Evolutionary conservation across 2,113 vertebrate genomes (phyloP), one percentile per base, ranked within the genome.

Genomic region (Platanista minor): DNA sequence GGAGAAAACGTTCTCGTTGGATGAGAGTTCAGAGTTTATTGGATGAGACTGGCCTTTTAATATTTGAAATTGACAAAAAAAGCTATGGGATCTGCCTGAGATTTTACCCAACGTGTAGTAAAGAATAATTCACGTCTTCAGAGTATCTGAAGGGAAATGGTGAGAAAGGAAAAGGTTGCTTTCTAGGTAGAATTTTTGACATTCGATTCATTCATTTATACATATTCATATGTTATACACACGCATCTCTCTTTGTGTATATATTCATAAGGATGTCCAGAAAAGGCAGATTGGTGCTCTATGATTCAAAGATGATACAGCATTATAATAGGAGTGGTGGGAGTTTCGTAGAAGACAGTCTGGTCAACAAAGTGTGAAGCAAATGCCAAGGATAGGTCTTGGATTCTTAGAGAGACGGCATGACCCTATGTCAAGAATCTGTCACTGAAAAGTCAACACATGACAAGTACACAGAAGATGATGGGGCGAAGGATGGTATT

Each of bases 161-260:
- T 52, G 39, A 84, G 14, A 67, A 72, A 84, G 14, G 52, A 57
- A 78, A 95, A 77, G 49, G 21, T 43, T 74, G 4, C 54, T 83
- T 54, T 96, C 81, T 90, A 54, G 13, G 46, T 94, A 74, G 74
- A 75, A 86, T 77, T 72, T 92, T 64, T 92, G 69, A 78, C 83
- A 17, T 43, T 85, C 18, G 85, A 13, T 52, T 83, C 43, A 59
- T 54, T 87, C 87, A 43, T 1, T 49, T 17, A 52, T 31, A 43
- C 54, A 43, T 59, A 31, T 21, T 72, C 46, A 54, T 15, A 57
- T 6, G 23, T 31, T 10, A 81, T 9, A 91, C 41, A 77, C 8
- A 72, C 17, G 67, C 33, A 46, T 21, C 8, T 20, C 8, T 87
- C 27, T 74, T 61, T 54, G 25, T 10, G 49, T 72, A 46, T 84